Evolutionary conservation across 1,140 invertebrate genomes (phyloP).

Genomic region (Halictus rubicundus): DNA sequence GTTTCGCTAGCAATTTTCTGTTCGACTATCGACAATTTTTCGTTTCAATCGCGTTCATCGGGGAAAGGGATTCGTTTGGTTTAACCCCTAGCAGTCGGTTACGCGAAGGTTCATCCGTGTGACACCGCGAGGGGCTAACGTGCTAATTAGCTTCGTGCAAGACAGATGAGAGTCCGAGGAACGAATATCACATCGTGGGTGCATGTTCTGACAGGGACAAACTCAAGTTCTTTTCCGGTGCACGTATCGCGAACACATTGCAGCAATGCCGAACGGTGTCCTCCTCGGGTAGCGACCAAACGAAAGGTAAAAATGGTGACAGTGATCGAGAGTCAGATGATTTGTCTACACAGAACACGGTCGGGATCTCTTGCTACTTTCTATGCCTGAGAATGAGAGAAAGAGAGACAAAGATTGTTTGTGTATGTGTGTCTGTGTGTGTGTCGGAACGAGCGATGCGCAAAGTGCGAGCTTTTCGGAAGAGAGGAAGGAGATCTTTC

Average conservation of each 20-base stretch:
- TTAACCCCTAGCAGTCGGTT: background rate
- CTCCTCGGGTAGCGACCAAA: slow-evolving; percentile 22
- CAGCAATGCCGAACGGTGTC: slow-evolving; percentile 18
- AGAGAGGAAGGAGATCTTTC: background rate
- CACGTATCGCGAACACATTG: slow-evolving; percentile 33
- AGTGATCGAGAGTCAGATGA: slow-evolving; percentile 49
- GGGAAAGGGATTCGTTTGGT: background rate
- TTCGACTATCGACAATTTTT: too few species aligned
- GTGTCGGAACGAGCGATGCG: slow-evolving; percentile 53
- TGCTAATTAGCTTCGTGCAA: background rate
- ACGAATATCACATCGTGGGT: background rate
- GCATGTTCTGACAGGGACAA: background rate
- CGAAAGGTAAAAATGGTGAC: slow-evolving; percentile 30
- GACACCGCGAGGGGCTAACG: background rate
- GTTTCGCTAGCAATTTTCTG: background rate
- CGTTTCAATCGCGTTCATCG: background rate
- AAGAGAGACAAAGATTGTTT: background rate
- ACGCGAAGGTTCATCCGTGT: too few species aligned
- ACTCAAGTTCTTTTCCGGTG: slow-evolving; percentile 24
- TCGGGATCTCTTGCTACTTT: slow-evolving; percentile 44
- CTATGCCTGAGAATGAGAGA: slow-evolving; percentile 24
- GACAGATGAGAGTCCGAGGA: background rate
- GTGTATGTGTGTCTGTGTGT: too few species aligned
- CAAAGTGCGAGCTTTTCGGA: background rate
- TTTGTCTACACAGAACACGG: slow-evolving; percentile 47